Evolutionary conservation across 1,140 invertebrate genomes (phyloP).

Genomic region (Diachasmimorpha longicaudata): DNA sequence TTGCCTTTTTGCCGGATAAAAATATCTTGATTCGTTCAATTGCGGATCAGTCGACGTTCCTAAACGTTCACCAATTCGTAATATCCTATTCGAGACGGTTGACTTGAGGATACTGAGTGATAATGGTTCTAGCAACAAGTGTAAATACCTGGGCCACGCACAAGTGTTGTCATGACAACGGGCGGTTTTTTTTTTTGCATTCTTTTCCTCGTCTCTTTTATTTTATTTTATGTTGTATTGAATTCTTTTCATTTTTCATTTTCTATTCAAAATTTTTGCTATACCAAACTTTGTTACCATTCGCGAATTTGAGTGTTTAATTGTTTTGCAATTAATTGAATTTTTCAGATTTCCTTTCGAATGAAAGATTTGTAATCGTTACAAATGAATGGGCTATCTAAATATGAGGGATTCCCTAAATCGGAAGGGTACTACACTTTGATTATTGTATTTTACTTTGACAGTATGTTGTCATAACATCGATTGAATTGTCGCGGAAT

Average conservation of each 20-base stretch:
- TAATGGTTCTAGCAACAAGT: conserved; percentile 34
- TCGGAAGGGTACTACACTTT: too few relatives aligned
- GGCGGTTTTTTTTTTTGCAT: too few relatives aligned
- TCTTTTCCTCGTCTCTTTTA: background rate
- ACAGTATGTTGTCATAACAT: too few relatives aligned
- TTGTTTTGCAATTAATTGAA: too few relatives aligned
- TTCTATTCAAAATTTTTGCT: background rate
- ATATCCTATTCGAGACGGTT: conserved; percentile 13
- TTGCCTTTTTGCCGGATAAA: background rate
- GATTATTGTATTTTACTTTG: too few relatives aligned
- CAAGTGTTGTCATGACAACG: conserved; percentile 25
- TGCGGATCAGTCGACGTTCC: background rate
- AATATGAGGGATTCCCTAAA: too few relatives aligned
- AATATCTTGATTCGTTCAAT: background rate
- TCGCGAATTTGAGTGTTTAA: too few relatives aligned
- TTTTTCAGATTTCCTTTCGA: too few relatives aligned
- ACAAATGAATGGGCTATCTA: too few relatives aligned
- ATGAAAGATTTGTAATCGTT: too few relatives aligned
- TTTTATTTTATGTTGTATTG: conserved; percentile 3
- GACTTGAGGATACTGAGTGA: conserved; percentile 29
- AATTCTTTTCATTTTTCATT: background rate
- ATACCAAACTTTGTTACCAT: too few relatives aligned
- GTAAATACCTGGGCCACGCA: conserved; percentile 32
- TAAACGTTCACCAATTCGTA: conserved; percentile 12
- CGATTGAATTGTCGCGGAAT: too few relatives aligned